Evolutionary conservation across 1,140 invertebrate species (phyloP).

Genomic region (Drosophila watanabei): DNA sequence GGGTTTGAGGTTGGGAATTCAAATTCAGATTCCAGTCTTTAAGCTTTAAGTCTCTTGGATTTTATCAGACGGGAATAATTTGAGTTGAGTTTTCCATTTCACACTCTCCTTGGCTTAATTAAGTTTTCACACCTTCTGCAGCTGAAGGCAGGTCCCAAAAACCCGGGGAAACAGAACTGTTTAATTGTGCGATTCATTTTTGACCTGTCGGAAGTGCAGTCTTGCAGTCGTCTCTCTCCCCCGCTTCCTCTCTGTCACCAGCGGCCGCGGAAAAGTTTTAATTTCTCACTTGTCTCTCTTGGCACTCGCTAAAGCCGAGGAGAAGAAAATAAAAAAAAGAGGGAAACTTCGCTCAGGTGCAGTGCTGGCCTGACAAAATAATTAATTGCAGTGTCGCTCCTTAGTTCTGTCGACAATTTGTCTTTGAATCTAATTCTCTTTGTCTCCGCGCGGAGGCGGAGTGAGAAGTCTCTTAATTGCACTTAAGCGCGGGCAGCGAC

Average conservation of each 20-base stretch:
- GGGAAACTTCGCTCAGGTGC: constrained; percentile 35
- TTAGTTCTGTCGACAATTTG: constrained; percentile 75
- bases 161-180: constrained; percentile 46
- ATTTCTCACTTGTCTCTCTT: constrained; percentile 80
- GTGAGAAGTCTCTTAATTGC: constrained; percentile 51
- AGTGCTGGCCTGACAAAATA: constrained; percentile 65
- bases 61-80: constrained; percentile 16
- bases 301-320: constrained; percentile 44
- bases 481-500: constrained; percentile 27
- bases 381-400: constrained; percentile 77
- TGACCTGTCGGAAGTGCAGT: constrained; percentile 74
- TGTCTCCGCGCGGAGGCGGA: constrained; percentile 18
- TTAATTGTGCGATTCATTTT: constrained; percentile 83
- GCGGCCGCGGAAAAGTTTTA: constrained; percentile 61
- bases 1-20: constrained; percentile 13
- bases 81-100: constrained; percentile 25
- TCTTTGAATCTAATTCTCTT: constrained; percentile 72
- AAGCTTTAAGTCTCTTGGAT: constrained; percentile 17
- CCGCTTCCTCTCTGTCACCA: not conserved
- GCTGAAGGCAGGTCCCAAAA: constrained; percentile 13
- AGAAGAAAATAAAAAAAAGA: not conserved
- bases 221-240: too few relatives aligned
- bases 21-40: constrained; percentile 6
- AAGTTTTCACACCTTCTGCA: constrained; percentile 68
- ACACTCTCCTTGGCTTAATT: constrained; percentile 65